Conservation (phyloP, 2,888 invertebrate genomes). For the Panopea generosa region DNA sequence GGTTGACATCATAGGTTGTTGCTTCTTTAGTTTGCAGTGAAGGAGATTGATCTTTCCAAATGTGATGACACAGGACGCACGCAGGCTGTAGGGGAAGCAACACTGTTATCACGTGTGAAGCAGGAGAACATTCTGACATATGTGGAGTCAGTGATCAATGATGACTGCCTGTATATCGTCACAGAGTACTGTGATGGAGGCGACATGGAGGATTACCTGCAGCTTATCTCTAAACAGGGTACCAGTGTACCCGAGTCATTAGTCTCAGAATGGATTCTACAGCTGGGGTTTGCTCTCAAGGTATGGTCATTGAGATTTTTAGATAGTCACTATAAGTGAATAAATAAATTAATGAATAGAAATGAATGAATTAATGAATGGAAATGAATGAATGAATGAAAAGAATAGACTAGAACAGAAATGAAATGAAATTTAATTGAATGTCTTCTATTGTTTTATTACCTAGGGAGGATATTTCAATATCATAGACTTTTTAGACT, state of each 20-base stretch:
- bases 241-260: conserved; percentile 60
- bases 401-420: too few relatives aligned
- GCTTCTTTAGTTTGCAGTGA: conserved; percentile 74
- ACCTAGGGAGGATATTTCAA: too few relatives aligned
- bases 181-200: conserved; percentile 74
- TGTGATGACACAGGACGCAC: conserved; percentile 65
- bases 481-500: too few relatives aligned
- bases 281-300: conserved; percentile 67
- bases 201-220: conserved; percentile 69
- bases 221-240: conserved; percentile 46
- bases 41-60: conserved; percentile 70
- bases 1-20: too few relatives aligned
- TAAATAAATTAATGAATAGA: background rate
- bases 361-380: background rate
- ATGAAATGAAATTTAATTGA: too few relatives aligned
- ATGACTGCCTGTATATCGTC: conserved; percentile 70
- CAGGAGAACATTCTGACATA: conserved; percentile 69
- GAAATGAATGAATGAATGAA: too few relatives aligned
- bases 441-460: too few relatives aligned
- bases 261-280: conserved; percentile 68
- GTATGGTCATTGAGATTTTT: conserved; percentile 48
- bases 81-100: conserved; percentile 65
- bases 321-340: background rate
- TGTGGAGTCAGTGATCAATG: conserved; percentile 71
- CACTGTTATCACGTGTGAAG: conserved; percentile 63